Conservation (phyloP, 92 coral and sea anemone species). For the Ricordea florida region DNA sequence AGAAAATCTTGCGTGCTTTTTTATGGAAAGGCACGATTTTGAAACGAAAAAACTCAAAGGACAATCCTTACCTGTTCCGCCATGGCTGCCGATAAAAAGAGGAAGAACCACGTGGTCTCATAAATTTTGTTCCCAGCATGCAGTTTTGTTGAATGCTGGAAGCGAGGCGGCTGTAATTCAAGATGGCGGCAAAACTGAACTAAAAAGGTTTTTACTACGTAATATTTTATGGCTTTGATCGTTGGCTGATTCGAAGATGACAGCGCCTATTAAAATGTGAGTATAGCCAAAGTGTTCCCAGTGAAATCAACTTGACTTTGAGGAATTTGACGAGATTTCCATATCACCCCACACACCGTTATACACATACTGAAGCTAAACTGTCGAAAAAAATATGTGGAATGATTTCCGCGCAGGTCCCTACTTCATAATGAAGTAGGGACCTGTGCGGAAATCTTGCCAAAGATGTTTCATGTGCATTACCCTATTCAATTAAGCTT, state of each 20-base stretch:
- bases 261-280: constrained; percentile 40
- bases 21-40: too few relatives aligned
- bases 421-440: too few relatives aligned
- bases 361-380: too few relatives aligned
- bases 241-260: not conserved
- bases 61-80: constrained; percentile 88
- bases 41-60: not conserved
- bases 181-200: constrained; percentile 82
- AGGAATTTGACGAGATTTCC: too few relatives aligned
- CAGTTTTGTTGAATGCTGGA: constrained; percentile 27
- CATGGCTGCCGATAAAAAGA: constrained; percentile 96
- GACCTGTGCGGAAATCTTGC: too few relatives aligned
- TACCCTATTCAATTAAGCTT: too few relatives aligned
- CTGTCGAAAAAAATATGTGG: too few relatives aligned
- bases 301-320: not conserved
- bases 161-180: constrained; percentile 61
- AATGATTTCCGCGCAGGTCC: too few relatives aligned
- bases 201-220: not conserved
- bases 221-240: not conserved
- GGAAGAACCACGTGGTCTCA: constrained; percentile 91
- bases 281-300: not conserved
- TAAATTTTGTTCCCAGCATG: constrained; percentile 67
- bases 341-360: too few relatives aligned
- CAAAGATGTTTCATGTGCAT: too few relatives aligned
- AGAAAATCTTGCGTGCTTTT: too few relatives aligned